A percentile compares a stretch with the other conserved stretches of the same genome.
These are phyloP conservation scores for Noctua pronuba DNA, from an alignment of 2,888 invertebrate genomes.

Conservation along the genomic window DNA sequence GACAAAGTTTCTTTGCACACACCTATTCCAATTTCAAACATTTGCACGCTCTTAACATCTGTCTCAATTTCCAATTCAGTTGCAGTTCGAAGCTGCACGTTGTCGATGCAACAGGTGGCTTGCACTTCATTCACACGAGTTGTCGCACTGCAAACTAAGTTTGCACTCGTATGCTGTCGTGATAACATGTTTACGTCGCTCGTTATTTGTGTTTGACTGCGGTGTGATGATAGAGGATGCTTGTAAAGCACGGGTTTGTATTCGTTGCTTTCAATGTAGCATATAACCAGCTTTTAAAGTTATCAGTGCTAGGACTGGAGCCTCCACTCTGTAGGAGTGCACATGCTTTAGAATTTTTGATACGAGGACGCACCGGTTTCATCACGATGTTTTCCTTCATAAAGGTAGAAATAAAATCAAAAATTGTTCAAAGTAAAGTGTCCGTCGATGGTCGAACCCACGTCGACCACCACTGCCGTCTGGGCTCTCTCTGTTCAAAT, in stretches of 20 bases:
- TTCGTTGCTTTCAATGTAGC: neutral
- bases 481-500: neutral
- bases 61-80: conserved; percentile 6
- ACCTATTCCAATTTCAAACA: conserved; percentile 1
- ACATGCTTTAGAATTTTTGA: neutral
- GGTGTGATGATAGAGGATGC: neutral
- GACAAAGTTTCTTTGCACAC: neutral
- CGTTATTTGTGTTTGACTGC: neutral
- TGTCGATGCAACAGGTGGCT: conserved; percentile 4
- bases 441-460: neutral
- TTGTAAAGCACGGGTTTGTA: neutral
- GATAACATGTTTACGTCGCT: neutral
- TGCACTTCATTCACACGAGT: conserved; percentile 1
- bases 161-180: neutral
- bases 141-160: neutral
- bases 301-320: neutral
- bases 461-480: no score
- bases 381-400: neutral
- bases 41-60: conserved; percentile 4
- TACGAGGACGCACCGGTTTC: neutral
- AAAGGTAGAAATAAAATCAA: no score
- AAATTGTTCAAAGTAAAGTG: neutral
- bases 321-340: neutral
- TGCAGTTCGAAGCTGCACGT: neutral
- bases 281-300: neutral